Base-by-base conservation (phyloP, 1,140 invertebrate species). In the Episyrphus balteatus region DNA sequence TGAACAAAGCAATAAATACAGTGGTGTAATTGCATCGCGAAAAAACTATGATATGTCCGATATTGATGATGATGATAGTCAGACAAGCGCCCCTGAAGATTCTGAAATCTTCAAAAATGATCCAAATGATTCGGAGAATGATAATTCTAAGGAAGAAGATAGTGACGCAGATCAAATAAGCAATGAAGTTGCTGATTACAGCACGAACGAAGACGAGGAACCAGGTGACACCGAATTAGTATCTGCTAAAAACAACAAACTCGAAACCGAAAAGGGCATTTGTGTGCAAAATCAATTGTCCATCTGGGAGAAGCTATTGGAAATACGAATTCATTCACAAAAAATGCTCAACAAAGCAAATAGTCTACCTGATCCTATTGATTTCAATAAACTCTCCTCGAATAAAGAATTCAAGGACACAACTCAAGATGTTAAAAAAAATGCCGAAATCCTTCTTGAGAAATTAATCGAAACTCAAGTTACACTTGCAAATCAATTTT, bases 271-370 rank as follows among this genome's bases (percentile, higher is more conserved):
- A 55, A 91, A 88, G 71, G 86, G 84, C 30, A 69, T 75, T n/a
- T 80, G 80, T 59, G 80, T 89, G 1, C 76, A 77, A 67, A 83
- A 82, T 62, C 87, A 92, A 61, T 59, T 87, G 12, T 71, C 75
- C 48, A 58, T 92, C 1, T 93, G 87, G 86, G 90, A 93, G 66
- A 80, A 75, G 48, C 62, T 93, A 2, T 58, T 93, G 14, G 88
- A 94, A 68, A 73, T 81, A 56, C 73, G 90, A 53, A 93, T 94
- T 51, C 83, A 86, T 57, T 63, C 92, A 5, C 90, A 94, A 62
- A 88, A 89, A 66, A 77, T 82, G 56, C 60, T 92, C 30, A 62
- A 74, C 40, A 73, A 74, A 19, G 77, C 80, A 3, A 94, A 94
- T 69, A 79, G 80, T 58, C 73, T 93, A 64, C 90, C 88, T 10